Percentiles rank a stretch among this genome's conserved stretches.
Conservation (phyloP, 2,888 invertebrate genomes). For the Leptinotarsa rubiginosa region DNA sequence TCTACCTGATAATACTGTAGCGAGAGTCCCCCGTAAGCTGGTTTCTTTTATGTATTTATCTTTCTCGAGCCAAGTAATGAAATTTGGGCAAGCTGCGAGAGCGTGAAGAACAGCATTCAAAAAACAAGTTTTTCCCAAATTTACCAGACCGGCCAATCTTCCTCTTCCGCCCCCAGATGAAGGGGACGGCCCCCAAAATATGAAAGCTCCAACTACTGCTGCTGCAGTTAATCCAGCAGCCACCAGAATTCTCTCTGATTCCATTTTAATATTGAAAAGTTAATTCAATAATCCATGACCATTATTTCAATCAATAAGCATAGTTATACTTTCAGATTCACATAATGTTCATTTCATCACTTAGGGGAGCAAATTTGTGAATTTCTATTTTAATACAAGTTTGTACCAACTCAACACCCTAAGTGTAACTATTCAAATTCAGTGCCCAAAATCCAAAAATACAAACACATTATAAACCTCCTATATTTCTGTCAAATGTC, state of each 20-base stretch:
- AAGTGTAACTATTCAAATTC: too few species aligned
- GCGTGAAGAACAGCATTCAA: conserved; percentile 92
- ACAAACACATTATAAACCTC: too few species aligned
- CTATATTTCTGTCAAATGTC: too few species aligned
- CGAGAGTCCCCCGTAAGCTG: conserved; percentile 79
- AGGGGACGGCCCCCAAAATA: conserved; percentile 82
- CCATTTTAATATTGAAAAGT: conserved; percentile 67
- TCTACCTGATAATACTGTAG: conserved; percentile 80
- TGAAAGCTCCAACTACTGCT: conserved; percentile 85
- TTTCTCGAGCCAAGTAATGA: conserved; percentile 85
- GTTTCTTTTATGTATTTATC: conserved; percentile 74
- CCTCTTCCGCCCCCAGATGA: conserved; percentile 72
- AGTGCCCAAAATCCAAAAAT: too few species aligned
- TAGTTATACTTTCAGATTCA: background rate
- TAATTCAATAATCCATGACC: background rate
- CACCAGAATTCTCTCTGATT: conserved; percentile 80
- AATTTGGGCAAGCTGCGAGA: conserved; percentile 86
- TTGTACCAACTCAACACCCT: background rate
- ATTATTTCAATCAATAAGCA: background rate
- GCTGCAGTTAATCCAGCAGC: conserved; percentile 85
- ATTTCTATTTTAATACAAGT: background rate
- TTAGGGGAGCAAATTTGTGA: background rate
- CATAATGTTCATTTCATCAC: background rate
- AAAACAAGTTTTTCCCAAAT: conserved; percentile 93
- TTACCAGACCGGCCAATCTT: conserved; percentile 86